Evolutionary conservation across 2,113 vertebrate species (phyloP).

Genomic region (Platichthys flesus): DNA sequence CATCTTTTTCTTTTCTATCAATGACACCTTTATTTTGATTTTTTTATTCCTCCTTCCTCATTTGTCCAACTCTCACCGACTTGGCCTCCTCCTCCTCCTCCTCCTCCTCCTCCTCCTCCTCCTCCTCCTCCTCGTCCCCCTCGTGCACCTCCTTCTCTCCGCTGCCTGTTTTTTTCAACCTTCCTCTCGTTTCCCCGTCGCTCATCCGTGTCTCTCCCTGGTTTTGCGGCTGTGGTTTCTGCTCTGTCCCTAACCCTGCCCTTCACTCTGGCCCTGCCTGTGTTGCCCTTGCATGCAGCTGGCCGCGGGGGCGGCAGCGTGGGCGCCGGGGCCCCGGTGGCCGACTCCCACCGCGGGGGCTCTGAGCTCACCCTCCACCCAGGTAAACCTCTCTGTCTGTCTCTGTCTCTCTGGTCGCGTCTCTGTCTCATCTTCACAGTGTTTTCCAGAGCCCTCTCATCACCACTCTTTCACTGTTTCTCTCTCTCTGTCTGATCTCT

Average conservation of each 20-base stretch:
- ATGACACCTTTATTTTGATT: conserved; percentile 25
- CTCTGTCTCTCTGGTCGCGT: conserved; percentile 31
- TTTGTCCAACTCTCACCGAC: conserved; percentile 45
- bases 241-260: conserved; percentile 70
- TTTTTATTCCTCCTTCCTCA: conserved; percentile 32
- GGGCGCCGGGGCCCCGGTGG: conserved; percentile 53
- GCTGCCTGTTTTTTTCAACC: conserved; percentile 40
- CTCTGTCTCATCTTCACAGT: conserved; percentile 11
- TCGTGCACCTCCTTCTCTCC: conserved; percentile 18
- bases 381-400: conserved; percentile 66
- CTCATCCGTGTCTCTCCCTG: conserved; percentile 43
- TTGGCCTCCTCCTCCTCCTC: conserved; percentile 20
- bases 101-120: conserved; percentile 12
- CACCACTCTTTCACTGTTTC: not conserved
- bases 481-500: not conserved
- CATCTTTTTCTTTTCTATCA: conserved; percentile 49
- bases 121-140: conserved; percentile 14
- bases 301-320: conserved; percentile 54
- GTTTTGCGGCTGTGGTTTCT: conserved; percentile 66
- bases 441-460: not conserved
- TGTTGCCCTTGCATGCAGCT: conserved; percentile 76
- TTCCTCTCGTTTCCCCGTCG: conserved; percentile 5
- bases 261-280: conserved; percentile 71
- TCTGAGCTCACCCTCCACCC: conserved; percentile 70
- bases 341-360: conserved; percentile 61